Conservation (phyloP, 2,888 invertebrate species). For the Spicauda simplicius region DNA sequence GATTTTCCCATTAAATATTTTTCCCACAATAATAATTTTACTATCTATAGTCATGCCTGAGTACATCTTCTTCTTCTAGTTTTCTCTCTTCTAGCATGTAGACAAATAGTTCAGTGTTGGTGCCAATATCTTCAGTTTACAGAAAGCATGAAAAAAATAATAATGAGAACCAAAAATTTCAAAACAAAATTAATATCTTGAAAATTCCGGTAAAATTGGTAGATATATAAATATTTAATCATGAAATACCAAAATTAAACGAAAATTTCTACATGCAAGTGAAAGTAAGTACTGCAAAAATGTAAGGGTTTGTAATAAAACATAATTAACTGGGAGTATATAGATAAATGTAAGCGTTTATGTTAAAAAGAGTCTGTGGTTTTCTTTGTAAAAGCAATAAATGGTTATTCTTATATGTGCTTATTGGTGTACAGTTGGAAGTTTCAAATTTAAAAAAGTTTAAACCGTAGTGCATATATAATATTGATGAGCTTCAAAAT, state of each 20-base stretch:
- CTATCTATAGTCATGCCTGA: slow-evolving; percentile 31
- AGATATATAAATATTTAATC: not conserved
- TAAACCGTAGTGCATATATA: not conserved
- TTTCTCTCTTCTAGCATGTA: slow-evolving; percentile 37
- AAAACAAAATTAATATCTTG: not conserved
- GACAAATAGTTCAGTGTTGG: slow-evolving; percentile 38
- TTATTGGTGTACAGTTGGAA: slow-evolving; percentile 35
- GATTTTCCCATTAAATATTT: slow-evolving; percentile 24
- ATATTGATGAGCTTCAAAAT: slow-evolving; percentile 14
- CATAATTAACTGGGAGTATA: not conserved
- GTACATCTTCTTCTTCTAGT: slow-evolving; percentile 27
- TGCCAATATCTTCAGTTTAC: slow-evolving; percentile 40
- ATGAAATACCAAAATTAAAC: not conserved
- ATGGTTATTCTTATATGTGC: slow-evolving; percentile 29
- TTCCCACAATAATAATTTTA: slow-evolving; percentile 30
- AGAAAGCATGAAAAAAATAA: slow-evolving; percentile 39
- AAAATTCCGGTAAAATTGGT: not conserved
- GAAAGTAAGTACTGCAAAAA: slow-evolving; percentile 15
- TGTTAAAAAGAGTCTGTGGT: slow-evolving; percentile 5
- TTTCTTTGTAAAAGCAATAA: slow-evolving; percentile 16
- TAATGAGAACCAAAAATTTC: not conserved
- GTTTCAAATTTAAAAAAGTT: slow-evolving; percentile 24
- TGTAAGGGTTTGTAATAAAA: slow-evolving; percentile 1
- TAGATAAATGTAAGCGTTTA: slow-evolving; percentile 1
- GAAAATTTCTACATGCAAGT: not conserved